These are phyloP conservation scores for Drepanosiphum platanoidis DNA, from an alignment of 2,888 invertebrate species.

Conservation along the genomic window DNA sequence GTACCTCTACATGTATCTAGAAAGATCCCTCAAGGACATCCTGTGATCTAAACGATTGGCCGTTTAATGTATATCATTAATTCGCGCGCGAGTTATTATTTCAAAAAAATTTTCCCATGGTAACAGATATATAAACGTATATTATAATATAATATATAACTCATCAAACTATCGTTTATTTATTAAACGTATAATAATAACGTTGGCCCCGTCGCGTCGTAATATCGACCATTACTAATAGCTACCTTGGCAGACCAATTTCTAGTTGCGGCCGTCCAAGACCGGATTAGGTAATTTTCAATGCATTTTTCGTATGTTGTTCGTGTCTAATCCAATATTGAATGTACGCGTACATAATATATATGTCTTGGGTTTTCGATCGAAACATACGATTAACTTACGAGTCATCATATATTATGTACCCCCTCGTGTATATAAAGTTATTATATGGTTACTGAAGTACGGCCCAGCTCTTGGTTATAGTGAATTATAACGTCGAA, in stretches of 20 bases:
- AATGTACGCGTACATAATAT: neutral
- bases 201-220: neutral
- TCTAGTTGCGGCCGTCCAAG: slow-evolving; percentile 7
- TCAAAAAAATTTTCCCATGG: slow-evolving; percentile 37
- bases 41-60: slow-evolving; percentile 31
- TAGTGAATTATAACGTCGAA: neutral
- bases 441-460: neutral
- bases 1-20: neutral
- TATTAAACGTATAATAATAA: slow-evolving; percentile 33
- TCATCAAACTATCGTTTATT: slow-evolving; percentile 33
- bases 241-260: slow-evolving; percentile 40
- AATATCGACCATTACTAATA: slow-evolving; percentile 33
- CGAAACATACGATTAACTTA: neutral
- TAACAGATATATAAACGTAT: neutral
- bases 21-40: slow-evolving; percentile 31
- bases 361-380: neutral
- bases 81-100: slow-evolving; percentile 34
- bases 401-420: neutral
- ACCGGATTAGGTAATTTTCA: slow-evolving; percentile 40
- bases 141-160: slow-evolving; percentile 15
- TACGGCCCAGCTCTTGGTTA: neutral
- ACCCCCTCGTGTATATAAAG: neutral
- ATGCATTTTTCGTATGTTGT: slow-evolving; percentile 18
- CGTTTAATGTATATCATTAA: slow-evolving; percentile 31
- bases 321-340: slow-evolving; percentile 10